Conservation (phyloP, 2,797 vertebrate species). For the Peromyscus nudipes region DNA sequence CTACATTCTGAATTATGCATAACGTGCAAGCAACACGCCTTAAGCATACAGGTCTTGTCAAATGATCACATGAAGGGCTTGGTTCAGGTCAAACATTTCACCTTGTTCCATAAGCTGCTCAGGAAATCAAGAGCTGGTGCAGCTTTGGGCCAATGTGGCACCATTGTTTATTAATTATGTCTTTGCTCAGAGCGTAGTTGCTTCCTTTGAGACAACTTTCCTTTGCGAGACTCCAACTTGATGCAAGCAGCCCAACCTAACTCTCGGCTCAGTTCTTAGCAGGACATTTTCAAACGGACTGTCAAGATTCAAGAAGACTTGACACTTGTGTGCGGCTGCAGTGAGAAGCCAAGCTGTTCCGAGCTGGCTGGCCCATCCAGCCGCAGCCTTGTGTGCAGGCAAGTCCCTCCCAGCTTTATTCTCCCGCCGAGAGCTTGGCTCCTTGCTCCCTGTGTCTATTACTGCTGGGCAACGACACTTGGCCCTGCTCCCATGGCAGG, state of each 20-base stretch:
- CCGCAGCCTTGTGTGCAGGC: neutral
- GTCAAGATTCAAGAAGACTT: neutral
- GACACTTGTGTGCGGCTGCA: neutral
- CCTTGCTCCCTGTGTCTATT: neutral
- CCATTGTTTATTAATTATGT: neutral
- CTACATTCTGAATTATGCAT: too few relatives aligned
- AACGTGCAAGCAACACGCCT: neutral
- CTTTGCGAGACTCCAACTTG: constrained; percentile 20
- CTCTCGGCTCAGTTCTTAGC: neutral
- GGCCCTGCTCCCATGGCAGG: neutral
- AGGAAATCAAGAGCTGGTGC: neutral
- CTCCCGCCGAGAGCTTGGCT: neutral
- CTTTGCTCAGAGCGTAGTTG: neutral
- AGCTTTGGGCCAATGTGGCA: neutral
- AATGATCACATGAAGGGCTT: neutral
- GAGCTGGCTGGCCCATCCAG: neutral
- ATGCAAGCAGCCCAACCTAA: neutral
- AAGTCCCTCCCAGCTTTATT: accelerated
- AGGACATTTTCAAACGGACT: neutral
- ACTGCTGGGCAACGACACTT: neutral
- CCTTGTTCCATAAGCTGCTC: neutral
- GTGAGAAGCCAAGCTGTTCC: neutral
- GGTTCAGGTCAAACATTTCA: neutral
- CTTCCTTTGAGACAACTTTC: neutral
- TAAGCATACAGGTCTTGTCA: accelerated